A percentile compares a stretch with the other conserved stretches of the same genome.
Conservation (phyloP, 2,888 invertebrate species). For the Ormyrus labotus region DNA sequence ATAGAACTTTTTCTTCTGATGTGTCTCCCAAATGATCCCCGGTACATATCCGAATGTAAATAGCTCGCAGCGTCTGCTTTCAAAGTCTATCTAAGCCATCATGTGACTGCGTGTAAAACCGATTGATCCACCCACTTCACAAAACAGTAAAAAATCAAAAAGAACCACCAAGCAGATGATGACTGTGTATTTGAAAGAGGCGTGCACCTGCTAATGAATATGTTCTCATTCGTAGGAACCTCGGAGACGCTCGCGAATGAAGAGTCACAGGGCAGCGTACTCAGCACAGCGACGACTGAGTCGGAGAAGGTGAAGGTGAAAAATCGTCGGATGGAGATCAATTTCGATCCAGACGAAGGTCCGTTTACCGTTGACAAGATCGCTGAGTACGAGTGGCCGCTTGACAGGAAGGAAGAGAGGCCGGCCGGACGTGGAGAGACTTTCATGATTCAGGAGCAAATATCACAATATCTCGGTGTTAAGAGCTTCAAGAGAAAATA, state of each 20-base stretch:
- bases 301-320: constrained; percentile 73
- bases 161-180: not conserved
- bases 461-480: constrained; percentile 94
- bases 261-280: constrained; percentile 89
- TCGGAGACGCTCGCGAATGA: constrained; percentile 77
- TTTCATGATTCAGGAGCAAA: constrained; percentile 97
- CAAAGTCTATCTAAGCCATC: constrained; percentile 15
- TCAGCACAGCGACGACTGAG: constrained; percentile 85
- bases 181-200: not conserved
- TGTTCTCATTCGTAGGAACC: constrained; percentile 28
- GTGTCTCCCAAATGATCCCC: constrained; percentile 56
- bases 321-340: constrained; percentile 74
- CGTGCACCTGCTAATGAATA: not conserved
- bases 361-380: constrained; percentile 89
- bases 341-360: constrained; percentile 74
- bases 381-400: constrained; percentile 96
- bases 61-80: constrained; percentile 39
- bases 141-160: not conserved
- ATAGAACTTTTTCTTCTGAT: constrained; percentile 69
- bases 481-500: constrained; percentile 98
- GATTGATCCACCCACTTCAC: not conserved
- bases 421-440: constrained; percentile 85
- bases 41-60: constrained; percentile 42
- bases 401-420: constrained; percentile 83
- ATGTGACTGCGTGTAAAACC: not conserved